Evolutionary conservation across 2,888 invertebrate genomes (phyloP), one percentile per base, ranked within the genome.

Genomic region (Microctonus hyperodae): DNA sequence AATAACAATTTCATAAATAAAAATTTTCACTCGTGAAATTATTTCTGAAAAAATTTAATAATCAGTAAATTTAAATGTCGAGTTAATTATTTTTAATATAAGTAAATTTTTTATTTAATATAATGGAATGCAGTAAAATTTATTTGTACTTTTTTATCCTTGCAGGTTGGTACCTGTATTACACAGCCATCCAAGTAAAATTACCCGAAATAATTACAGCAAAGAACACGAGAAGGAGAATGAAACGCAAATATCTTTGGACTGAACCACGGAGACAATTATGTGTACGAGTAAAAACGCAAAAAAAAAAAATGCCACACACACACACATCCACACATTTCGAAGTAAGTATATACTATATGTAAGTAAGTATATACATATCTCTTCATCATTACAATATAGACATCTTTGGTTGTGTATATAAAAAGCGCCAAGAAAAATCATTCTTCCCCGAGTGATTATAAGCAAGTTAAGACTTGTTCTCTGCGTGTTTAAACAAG

Each of bases 391-490:
- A 44, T 44, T 44, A 44, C 16, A 16, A 44, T 44, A 44, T 44
- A 44, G 20, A 16, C 16, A 44, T 44, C n/a, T 44, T 44, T 28
- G 28, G 28, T 5, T 5, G 10, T 9, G 10, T 9, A 44, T 16
- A 44, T 16, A 44, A 44, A 44, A 44, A 44, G 4, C 44, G 7
- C 44, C 16, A 44, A 44, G 44, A n/a, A 44, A 44, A 44, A 44
- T 44, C 44, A 44, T 44, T 44, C 44, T 44, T 16, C 44, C 44
- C 16, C 16, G 16, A 78, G 78, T 79, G 78, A 80, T 80, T 80
- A 79, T 78, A 79, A 79, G 76, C 75, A 75, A 78, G 79, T 80
- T 78, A 79, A 76, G 74, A 72, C 73, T 67, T 55, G 25, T 28
- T 13, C 13, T 55, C 25, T 28, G 55, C 55, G 55, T 55, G 72